Conservation (phyloP, 2,797 vertebrate species). For the Nyctibius grandis region DNA sequence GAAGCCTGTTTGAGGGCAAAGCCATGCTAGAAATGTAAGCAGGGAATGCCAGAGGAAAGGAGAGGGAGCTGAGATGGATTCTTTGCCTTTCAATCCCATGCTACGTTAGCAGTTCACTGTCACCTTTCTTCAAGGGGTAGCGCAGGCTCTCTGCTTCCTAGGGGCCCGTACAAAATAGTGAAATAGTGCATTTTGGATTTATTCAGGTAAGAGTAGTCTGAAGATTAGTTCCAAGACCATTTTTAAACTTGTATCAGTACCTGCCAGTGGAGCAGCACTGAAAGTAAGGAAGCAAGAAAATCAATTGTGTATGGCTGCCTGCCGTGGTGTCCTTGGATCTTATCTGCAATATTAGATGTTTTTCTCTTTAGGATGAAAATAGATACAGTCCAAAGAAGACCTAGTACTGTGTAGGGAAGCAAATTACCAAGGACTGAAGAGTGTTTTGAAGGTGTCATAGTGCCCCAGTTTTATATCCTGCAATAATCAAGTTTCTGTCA, state of each 20-base stretch:
- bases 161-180: background rate
- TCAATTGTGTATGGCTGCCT: conserved; percentile 10
- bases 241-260: background rate
- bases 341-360: background rate
- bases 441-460: background rate
- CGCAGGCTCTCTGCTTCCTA: background rate
- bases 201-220: background rate
- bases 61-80: background rate
- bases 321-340: conserved; percentile 38
- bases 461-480: background rate
- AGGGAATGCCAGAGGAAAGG: background rate
- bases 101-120: background rate
- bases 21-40: background rate
- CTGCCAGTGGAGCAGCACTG: background rate
- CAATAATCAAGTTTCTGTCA: background rate
- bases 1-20: background rate
- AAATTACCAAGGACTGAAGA: background rate
- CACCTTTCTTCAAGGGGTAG: background rate
- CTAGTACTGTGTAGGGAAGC: background rate
- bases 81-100: background rate
- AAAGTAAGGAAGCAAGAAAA: background rate
- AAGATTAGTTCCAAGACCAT: background rate
- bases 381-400: background rate
- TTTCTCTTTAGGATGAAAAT: conserved; percentile 17
- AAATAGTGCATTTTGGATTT: background rate